Evolutionary conservation across 2,113 vertebrate species (phyloP), one percentile per base, ranked within the genome.

Genomic region (Lota lota): DNA sequence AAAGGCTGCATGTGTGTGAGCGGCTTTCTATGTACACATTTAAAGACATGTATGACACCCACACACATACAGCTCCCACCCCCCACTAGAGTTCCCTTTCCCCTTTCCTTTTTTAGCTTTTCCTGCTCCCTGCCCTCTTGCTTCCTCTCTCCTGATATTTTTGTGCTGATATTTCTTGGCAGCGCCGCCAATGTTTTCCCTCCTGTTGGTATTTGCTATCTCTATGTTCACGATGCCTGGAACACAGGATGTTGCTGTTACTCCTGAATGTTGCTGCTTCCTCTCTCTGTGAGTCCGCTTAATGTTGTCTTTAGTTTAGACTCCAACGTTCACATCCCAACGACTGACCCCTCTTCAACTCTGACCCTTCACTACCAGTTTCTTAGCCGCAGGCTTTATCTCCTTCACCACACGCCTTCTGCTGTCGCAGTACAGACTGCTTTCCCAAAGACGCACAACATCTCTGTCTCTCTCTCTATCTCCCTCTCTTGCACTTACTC

Each of bases 401-500:
- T 12, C 40, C 12, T 14, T 47, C 40, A 47, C 40, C 40, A 8
- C 28, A 33, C 28, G 7, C 51, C 51, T 53, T 53, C 53, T 56
- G 53, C 17, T 56, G 53, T 53, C 51, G 17, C 51, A 53, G 12
- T 17, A 53, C 12, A 14, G 12, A 53, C 51, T 17, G 11, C 51
- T 10, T 53, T 53, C 51, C 51, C 51, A 53, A 53, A 53, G 5
- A 50, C n/a, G n/a, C n/a, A n/a, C n/a, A n/a, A 4, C 28, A 33
- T 20, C 12, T 15, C 22, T 60, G 53, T 56, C 20, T 18, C 22
- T 1, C 19, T 64, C 51, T 59, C 69, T 67, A 63, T 61, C 61
- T 69, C 33, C 76, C 64, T 61, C 65, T 70, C 47, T 50, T 8
- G 33, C 63, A 36, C 65, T 20, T 58, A 40, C 15, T 0, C 58